These are phyloP conservation scores for Oceanodroma leucorhoa DNA, from an alignment of 2,797 vertebrate genomes.

Conservation along the genomic window DNA sequence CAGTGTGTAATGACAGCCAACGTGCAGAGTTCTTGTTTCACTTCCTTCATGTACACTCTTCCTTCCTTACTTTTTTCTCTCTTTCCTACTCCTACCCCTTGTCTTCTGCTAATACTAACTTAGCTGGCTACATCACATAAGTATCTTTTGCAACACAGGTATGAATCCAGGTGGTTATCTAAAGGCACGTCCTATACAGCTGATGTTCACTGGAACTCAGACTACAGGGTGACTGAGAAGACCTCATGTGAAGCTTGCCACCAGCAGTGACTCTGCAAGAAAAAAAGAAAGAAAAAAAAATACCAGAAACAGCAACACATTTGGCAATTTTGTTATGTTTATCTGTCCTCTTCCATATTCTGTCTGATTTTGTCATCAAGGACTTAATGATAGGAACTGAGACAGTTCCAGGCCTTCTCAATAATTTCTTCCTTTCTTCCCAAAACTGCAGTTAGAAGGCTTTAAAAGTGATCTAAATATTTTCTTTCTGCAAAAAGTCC, in stretches of 20 bases:
- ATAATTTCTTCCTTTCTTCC: not conserved
- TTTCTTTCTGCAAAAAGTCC: not conserved
- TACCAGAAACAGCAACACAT: not conserved
- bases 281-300: too few species aligned
- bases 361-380: not conserved
- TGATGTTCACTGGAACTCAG: not conserved
- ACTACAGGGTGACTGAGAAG: not conserved
- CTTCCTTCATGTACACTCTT: not conserved
- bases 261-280: not conserved
- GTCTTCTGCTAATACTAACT: not conserved
- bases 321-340: not conserved
- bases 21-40: accelerated
- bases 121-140: not conserved
- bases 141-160: not conserved
- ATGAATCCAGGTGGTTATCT: not conserved
- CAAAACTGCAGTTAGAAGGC: not conserved
- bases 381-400: not conserved
- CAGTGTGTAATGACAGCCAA: not conserved
- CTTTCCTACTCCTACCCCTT: not conserved
- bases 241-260: not conserved
- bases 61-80: not conserved
- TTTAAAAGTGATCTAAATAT: not conserved
- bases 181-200: not conserved
- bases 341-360: not conserved
- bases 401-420: not conserved